These are phyloP conservation scores for Falco naumanni DNA, from an alignment of 2,797 vertebrate species.

Conservation along the genomic window DNA sequence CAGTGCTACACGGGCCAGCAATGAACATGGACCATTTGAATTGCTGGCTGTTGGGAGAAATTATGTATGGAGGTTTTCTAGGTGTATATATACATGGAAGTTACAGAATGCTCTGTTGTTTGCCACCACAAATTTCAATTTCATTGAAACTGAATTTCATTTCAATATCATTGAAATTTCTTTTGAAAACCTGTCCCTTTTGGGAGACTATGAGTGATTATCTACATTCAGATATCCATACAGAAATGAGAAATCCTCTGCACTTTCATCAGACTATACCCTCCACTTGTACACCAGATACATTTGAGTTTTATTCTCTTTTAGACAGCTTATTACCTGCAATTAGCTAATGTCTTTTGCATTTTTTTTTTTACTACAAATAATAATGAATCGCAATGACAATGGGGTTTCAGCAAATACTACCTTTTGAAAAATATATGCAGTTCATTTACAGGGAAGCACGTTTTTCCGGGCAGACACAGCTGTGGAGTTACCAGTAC, in stretches of 20 bases:
- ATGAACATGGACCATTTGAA: not conserved
- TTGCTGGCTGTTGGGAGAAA: not conserved
- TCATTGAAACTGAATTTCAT: not conserved
- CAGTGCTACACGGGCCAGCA: not conserved
- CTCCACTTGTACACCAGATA: not conserved
- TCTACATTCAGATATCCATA: not conserved
- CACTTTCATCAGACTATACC: not conserved
- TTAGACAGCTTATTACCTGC: not conserved
- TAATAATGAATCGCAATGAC: not conserved
- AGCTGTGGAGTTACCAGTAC: not conserved
- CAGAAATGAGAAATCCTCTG: not conserved
- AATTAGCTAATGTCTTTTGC: not conserved
- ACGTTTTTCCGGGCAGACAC: not conserved
- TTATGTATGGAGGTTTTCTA: not conserved
- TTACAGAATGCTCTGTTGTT: not conserved
- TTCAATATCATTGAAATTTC: not conserved
- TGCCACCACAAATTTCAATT: not conserved
- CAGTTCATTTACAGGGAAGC: not conserved
- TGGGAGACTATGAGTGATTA: not conserved
- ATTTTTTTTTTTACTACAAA: not conserved
- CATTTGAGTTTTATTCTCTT: not conserved
- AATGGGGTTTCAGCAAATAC: not conserved
- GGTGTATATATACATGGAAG: not conserved
- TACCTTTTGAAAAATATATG: not conserved
- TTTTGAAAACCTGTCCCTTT: not conserved